Evolutionary conservation across 2,113 vertebrate genomes (phyloP).

Genomic region (Atherinomorus stipes): DNA sequence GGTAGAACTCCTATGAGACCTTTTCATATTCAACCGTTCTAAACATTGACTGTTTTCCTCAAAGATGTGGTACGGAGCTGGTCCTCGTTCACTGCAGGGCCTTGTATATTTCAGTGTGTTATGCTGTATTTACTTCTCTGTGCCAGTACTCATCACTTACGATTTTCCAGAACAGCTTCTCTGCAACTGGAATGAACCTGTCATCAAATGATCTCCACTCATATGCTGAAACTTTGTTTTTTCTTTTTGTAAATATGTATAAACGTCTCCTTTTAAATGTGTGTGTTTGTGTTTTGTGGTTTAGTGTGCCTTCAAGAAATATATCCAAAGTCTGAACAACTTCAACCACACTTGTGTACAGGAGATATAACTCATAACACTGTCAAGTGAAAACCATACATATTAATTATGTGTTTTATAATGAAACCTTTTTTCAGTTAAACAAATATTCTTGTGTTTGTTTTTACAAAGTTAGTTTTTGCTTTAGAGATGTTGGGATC

Average conservation of each 20-base stretch:
- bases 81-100: constrained; percentile 36
- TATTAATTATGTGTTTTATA: neutral
- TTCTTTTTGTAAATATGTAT: constrained; percentile 68
- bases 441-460: neutral
- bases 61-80: constrained; percentile 39
- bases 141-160: constrained; percentile 41
- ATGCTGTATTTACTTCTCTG: constrained; percentile 48
- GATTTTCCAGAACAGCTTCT: constrained; percentile 55
- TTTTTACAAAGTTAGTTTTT: neutral
- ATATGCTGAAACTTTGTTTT: constrained; percentile 26
- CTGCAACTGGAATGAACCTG: constrained; percentile 44
- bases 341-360: neutral
- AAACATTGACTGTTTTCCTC: constrained; percentile 45
- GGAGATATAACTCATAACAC: neutral
- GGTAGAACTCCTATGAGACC: constrained; percentile 17
- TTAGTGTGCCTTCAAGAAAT: constrained; percentile 4
- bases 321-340: constrained; percentile 10
- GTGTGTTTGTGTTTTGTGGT: constrained; percentile 36
- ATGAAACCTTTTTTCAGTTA: neutral
- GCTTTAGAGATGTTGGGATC: neutral
- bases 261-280: constrained; percentile 63
- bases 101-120: constrained; percentile 30
- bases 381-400: neutral
- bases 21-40: constrained; percentile 27
- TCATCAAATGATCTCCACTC: constrained; percentile 36